Conservation (phyloP, 2,113 vertebrate species). For the Sylvietta virens region DNA sequence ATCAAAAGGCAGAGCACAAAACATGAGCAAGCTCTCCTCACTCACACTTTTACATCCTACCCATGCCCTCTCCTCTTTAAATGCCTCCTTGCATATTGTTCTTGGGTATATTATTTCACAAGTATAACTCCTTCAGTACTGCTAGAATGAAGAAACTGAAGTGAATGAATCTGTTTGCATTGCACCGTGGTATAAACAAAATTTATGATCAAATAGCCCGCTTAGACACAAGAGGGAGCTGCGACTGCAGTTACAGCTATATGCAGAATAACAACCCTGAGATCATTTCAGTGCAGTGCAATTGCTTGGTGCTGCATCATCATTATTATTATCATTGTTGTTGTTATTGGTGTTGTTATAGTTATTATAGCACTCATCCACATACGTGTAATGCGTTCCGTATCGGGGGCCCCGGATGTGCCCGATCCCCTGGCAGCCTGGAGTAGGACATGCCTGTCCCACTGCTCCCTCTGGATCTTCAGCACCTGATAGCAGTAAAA, state of each 20-base stretch:
- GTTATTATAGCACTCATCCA: background rate
- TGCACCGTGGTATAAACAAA: background rate
- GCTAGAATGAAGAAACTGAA: background rate
- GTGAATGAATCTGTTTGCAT: background rate
- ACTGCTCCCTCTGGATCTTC: slow-evolving; percentile 61
- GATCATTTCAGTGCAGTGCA: background rate
- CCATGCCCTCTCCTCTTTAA: background rate
- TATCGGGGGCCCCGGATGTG: slow-evolving; percentile 86
- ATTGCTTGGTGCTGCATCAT: background rate
- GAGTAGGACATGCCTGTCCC: slow-evolving; percentile 85
- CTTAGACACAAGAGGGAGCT: slow-evolving; percentile 62
- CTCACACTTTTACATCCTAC: background rate
- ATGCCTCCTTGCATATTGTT: background rate
- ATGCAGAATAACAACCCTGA: background rate
- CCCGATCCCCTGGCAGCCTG: slow-evolving; percentile 84
- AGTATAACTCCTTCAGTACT: background rate
- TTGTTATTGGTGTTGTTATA: background rate
- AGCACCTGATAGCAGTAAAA: background rate
- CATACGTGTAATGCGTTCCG: slow-evolving; percentile 88
- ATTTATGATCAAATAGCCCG: background rate
- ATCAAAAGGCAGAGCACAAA: background rate
- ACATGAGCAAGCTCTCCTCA: background rate
- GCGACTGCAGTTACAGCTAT: background rate
- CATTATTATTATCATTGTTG: too few relatives aligned
- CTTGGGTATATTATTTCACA: background rate